phyloP scores from a whole-genome alignment of 2,888 invertebrate species.

The Lacanobia oleracea region DNA sequence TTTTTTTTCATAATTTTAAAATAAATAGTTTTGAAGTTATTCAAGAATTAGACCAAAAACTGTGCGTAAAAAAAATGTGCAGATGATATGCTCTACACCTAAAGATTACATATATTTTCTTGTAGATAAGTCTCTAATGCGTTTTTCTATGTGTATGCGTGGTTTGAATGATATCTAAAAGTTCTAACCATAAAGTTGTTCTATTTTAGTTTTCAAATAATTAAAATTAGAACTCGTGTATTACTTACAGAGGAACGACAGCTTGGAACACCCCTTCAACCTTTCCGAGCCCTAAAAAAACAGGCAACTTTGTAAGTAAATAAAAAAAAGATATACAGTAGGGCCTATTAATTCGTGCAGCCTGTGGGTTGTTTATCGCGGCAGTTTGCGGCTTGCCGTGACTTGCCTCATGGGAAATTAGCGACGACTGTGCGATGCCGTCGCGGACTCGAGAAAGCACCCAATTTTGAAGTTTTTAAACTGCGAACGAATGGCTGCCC shows the following conservation, averaged over 20 bases:
- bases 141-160: too few relatives aligned
- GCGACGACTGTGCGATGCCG: constrained; percentile 69
- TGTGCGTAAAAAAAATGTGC: too few relatives aligned
- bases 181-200: too few relatives aligned
- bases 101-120: too few relatives aligned
- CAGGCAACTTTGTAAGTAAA: constrained; percentile 36
- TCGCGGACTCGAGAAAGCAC: constrained; percentile 72
- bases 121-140: too few relatives aligned
- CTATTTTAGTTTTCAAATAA: too few relatives aligned
- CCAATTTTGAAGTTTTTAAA: constrained; percentile 82
- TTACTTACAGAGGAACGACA: not conserved
- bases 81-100: too few relatives aligned
- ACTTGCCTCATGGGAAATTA: constrained; percentile 81
- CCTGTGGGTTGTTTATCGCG: constrained; percentile 75
- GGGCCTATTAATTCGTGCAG: constrained; percentile 66
- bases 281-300: constrained; percentile 30
- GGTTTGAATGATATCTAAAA: too few relatives aligned
- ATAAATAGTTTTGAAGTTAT: too few relatives aligned
- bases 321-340: constrained; percentile 52
- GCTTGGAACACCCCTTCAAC: not conserved
- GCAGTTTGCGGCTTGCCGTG: constrained; percentile 75
- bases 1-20: too few relatives aligned
- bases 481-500: constrained; percentile 64
- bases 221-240: not conserved
- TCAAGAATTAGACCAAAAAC: too few relatives aligned